A percentile compares a stretch with the other conserved stretches of the same genome.
Evolutionary conservation across 2,888 invertebrate genomes (phyloP).

Genomic region (Rhagonycha lutea): DNA sequence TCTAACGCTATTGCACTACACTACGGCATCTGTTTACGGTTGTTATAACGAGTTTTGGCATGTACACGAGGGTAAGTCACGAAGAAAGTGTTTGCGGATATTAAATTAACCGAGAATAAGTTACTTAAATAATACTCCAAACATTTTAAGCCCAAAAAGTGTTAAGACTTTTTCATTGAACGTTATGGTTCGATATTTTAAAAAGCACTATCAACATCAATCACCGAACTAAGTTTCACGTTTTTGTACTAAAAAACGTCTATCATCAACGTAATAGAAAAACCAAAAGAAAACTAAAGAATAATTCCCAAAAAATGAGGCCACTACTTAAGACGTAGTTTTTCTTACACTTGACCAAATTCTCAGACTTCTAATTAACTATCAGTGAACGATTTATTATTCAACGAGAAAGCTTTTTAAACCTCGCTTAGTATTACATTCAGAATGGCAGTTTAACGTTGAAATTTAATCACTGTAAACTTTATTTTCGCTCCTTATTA

Average conservation of each 20-base stretch:
- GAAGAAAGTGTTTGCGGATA: background rate
- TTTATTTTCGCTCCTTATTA: background rate
- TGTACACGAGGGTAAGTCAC: constrained; percentile 4
- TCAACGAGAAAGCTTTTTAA: background rate
- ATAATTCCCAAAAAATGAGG: background rate
- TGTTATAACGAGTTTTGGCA: constrained; percentile 18
- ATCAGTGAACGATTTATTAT: background rate
- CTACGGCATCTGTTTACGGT: constrained; percentile 25
- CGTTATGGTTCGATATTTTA: background rate
- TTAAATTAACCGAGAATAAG: background rate
- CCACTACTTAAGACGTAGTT: background rate
- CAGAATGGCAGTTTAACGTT: background rate
- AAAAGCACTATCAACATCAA: background rate
- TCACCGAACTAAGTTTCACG: background rate
- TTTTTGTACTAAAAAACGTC: background rate
- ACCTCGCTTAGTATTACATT: background rate
- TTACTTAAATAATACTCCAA: background rate
- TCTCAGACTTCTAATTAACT: background rate
- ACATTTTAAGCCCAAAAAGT: background rate
- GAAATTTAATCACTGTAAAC: background rate
- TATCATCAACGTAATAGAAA: background rate
- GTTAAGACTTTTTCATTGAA: background rate
- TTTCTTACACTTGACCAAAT: background rate
- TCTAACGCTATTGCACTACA: constrained; percentile 11
- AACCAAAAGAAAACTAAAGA: background rate